Evolutionary conservation across 2,797 vertebrate species (phyloP).

Genomic region (Meda fulgida): DNA sequence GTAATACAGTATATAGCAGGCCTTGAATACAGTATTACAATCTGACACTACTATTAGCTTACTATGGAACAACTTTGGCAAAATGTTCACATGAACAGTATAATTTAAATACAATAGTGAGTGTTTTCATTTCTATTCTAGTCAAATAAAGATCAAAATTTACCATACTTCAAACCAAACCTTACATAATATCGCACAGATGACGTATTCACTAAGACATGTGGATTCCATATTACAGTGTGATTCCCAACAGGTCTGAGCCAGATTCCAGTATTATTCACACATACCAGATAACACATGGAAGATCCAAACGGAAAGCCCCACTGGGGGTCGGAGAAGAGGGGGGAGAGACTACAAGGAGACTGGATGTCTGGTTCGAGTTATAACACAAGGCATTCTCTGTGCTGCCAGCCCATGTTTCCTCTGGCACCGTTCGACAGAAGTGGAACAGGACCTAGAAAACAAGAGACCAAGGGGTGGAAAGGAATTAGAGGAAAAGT

Average conservation of each 20-base stretch:
- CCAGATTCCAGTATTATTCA: constrained; percentile 29
- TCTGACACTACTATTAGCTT: not conserved
- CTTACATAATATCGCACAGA: not conserved
- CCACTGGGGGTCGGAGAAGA: constrained; percentile 45
- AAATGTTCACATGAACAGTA: not conserved
- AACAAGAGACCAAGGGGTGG: constrained; percentile 27
- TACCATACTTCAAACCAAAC: not conserved
- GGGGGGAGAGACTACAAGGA: constrained; percentile 37
- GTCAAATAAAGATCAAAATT: not conserved
- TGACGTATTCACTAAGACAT: constrained; percentile 24
- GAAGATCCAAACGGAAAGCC: constrained; percentile 36
- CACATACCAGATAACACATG: constrained; percentile 3
- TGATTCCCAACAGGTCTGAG: not conserved
- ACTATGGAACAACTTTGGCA: not conserved
- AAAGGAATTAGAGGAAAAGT: constrained; percentile 20
- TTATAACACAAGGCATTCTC: constrained; percentile 67
- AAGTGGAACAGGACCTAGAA: constrained; percentile 53
- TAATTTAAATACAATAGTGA: not conserved
- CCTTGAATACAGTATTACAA: not conserved
- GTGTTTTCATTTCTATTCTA: not conserved
- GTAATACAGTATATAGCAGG: too few species aligned
- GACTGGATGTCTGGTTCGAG: constrained; percentile 63
- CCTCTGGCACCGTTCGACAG: constrained; percentile 54
- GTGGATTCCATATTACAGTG: constrained; percentile 13
- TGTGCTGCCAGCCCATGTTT: constrained; percentile 60